Percentiles rank a stretch among this genome's conserved stretches.
phyloP scores from a whole-genome alignment of 2,113 vertebrate species.

The Onychorhynchus coronatus region DNA sequence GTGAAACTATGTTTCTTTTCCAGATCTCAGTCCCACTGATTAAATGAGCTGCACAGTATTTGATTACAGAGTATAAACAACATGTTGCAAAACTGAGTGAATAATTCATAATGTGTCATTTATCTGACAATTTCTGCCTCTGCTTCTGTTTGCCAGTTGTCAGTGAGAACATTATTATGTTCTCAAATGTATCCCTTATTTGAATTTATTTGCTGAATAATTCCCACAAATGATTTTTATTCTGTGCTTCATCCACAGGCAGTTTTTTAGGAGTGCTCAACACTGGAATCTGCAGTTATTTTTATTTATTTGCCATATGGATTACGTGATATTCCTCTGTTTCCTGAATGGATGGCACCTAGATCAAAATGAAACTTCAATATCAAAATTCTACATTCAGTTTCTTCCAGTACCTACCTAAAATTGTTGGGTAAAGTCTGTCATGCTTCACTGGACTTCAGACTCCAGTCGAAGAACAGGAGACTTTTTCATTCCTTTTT shows the following conservation, averaged over 20 bases:
- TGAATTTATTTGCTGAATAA: conserved; percentile 50
- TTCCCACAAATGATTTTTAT: neutral
- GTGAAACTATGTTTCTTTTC: neutral
- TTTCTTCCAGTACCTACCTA: neutral
- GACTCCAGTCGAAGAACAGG: neutral
- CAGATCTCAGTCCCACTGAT: neutral
- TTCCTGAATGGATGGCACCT: neutral
- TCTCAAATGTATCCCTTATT: conserved; percentile 33
- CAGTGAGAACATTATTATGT: conserved; percentile 39
- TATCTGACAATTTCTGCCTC: conserved; percentile 44
- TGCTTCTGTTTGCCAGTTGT: conserved; percentile 41
- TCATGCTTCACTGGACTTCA: neutral
- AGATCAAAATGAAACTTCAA: neutral
- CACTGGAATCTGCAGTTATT: neutral
- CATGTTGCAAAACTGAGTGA: conserved; percentile 34
- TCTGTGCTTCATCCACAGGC: neutral
- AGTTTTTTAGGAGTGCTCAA: neutral
- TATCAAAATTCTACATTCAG: neutral
- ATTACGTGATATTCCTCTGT: neutral
- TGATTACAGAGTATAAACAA: conserved; percentile 51
- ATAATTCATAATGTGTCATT: conserved; percentile 63
- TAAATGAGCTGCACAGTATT: conserved; percentile 17
- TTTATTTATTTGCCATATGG: neutral
- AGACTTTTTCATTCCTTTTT: neutral
- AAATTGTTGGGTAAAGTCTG: neutral